Evolutionary conservation across 2,888 invertebrate genomes (phyloP), one percentile per base, ranked within the genome.

Genomic region (Yponomeuta sedellus): DNA sequence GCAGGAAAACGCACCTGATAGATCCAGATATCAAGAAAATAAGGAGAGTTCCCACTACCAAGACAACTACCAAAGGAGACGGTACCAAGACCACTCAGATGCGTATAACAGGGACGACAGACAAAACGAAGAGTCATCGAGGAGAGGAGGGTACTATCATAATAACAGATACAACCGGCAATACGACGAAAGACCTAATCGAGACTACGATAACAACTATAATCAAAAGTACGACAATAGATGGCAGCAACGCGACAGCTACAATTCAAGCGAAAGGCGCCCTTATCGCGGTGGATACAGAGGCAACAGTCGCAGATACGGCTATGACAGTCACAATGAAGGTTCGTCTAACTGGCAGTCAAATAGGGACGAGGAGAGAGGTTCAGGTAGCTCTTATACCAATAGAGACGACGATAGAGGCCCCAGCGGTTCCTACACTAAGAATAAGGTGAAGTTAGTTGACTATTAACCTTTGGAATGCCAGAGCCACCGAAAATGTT

Each of bases 361-460:
- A 20, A 67, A 65, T 12, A 67, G 62, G 39, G 52, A 34, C 57
- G 44, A 57, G 10, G 67, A 65, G 39, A 52, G 25, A 52, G 44
- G 44, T 52, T 52, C 44, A 16, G 16, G 44, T 5, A 52, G 44
- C 44, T 52, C 44, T 1, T 12, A 52, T 16, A 52, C 12, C 16
- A 52, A 52, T 16, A 52, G 16, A 52, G 44, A 56, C n/a, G 68
- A 69, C 20, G 71, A 73, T 16, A 73, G 69, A 67, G 73, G 75
- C n/a, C 66, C 67, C 28, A 52, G 71, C 10, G 75, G 75, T 3
- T 64, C 68, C 25, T 68, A 72, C 44, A 70, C 74, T 28, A 82
- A 73, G 71, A 83, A 71, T 67, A 86, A 82, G 78, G 80, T 89
- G 6, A 89, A 88, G 75, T 79, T 90, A 67, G 89, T 90, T 52